phyloP scores from a whole-genome alignment of 2,797 vertebrate genomes.

The Sebastes diploproa region DNA sequence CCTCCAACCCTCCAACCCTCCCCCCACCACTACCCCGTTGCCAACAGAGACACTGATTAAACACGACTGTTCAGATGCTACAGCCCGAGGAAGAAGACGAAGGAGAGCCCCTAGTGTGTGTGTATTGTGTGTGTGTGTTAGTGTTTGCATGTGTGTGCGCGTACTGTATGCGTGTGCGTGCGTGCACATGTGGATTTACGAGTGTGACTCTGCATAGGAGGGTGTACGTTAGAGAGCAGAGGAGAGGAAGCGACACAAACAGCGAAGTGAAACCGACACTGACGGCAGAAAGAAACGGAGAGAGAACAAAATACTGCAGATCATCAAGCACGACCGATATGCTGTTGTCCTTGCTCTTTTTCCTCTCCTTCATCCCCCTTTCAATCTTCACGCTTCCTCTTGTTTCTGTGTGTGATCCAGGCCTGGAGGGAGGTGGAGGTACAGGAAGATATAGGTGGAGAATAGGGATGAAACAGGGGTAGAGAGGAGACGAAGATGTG shows the following conservation, averaged over 20 bases:
- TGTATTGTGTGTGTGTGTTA: conserved; percentile 7
- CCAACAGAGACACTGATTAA: conserved; percentile 80
- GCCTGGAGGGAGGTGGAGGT: conserved; percentile 38
- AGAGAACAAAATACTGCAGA: conserved; percentile 34
- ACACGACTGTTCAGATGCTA: conserved; percentile 76
- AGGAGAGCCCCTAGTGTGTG: conserved; percentile 47
- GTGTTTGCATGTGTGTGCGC: conserved; percentile 8
- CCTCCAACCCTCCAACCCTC: conserved; percentile 19
- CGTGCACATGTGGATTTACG: neutral
- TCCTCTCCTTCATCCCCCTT: conserved; percentile 15
- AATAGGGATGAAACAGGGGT: conserved; percentile 1
- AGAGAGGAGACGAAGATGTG: neutral
- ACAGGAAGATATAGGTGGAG: conserved; percentile 40
- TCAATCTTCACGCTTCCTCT: conserved; percentile 43
- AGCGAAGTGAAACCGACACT: conserved; percentile 7
- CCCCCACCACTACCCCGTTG: conserved; percentile 52
- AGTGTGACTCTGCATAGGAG: conserved; percentile 11
- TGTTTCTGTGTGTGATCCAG: conserved; percentile 39
- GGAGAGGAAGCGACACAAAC: neutral
- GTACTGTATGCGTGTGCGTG: neutral
- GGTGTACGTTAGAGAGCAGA: neutral
- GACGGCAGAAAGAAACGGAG: neutral
- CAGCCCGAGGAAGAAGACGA: conserved; percentile 63
- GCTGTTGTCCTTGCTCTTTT: conserved; percentile 15
- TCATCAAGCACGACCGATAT: conserved; percentile 17